Percentiles rank a stretch among this genome's conserved stretches.
Evolutionary conservation across 2,797 vertebrate species (phyloP).

Genomic region (Dryobates pubescens): DNA sequence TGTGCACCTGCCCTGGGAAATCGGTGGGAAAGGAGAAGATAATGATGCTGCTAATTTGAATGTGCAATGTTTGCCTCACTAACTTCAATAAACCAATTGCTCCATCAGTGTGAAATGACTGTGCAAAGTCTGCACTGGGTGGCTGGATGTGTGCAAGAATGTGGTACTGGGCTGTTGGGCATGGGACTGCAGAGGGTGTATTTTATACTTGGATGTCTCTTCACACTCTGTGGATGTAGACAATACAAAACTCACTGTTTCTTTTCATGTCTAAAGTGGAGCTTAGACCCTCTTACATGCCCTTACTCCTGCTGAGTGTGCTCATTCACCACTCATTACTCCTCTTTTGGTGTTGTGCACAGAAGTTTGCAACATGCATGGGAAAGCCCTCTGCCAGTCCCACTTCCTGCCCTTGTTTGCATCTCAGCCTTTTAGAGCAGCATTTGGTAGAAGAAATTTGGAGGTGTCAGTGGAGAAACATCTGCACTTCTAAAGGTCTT

Average conservation of each 20-base stretch:
- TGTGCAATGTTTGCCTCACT: conserved; percentile 51
- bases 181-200: background rate
- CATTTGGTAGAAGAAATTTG: conserved; percentile 60
- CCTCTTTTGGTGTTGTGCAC: conserved; percentile 71
- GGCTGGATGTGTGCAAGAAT: conserved; percentile 40
- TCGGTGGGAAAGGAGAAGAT: conserved; percentile 35
- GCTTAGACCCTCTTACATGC: conserved; percentile 57
- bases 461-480: conserved; percentile 4
- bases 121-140: background rate
- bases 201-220: conserved; percentile 33
- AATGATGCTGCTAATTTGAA: conserved; percentile 33
- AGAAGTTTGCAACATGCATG: conserved; percentile 75
- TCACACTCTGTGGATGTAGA: conserved; percentile 25
- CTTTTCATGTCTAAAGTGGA: conserved; percentile 48
- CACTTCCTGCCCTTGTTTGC: conserved; percentile 61
- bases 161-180: conserved; percentile 1
- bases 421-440: conserved; percentile 68
- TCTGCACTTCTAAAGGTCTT: conserved; percentile 31
- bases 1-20: conserved; percentile 44
- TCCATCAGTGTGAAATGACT: conserved; percentile 32
- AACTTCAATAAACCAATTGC: conserved; percentile 42
- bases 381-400: conserved; percentile 68
- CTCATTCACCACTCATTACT: conserved; percentile 68
- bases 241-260: conserved; percentile 58
- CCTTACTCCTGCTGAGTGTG: conserved; percentile 72